Evolutionary conservation across 1,140 invertebrate genomes (phyloP), one percentile per base, ranked within the genome.

Genomic region (Drosophila ogumai): DNA sequence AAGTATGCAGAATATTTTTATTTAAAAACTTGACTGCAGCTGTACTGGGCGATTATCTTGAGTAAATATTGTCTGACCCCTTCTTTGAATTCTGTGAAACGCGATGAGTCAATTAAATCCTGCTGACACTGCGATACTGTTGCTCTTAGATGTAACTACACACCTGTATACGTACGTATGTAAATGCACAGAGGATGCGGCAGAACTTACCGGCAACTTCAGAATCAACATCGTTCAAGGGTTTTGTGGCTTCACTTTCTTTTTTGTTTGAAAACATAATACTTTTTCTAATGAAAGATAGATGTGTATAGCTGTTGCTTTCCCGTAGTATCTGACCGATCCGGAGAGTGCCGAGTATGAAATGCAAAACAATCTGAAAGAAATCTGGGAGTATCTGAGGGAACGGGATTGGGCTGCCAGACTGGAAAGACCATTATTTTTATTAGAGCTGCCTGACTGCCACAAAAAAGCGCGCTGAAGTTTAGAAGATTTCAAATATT

Each of bases 301-400:
- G 17, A 34, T 34, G 1, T 22, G 9, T 34, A 15, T 8, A 36
- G 6, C 0, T 54, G 2, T 9, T 9, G 17, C 12, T 36, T 9
- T 36, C 9, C 32, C 32, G 19, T 3, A 22, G 12, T 15, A 36
- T 13, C 32, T 36, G 8, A 36, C 36, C 50, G 13, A 36, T 15
- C 7, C 50, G 15, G 19, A 19, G 13, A 38, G 32, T 54, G 32
- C 13, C 4, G 38, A 38, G 8, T 22, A 3, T 0, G 13, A 3
- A 54, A 38, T 22, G 52, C 13, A 54, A 54, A 52, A 52, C 12
- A 36, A 54, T 36, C 32, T 38, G 19, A 38, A 36, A 38, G 6
- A 54, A 38, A 36, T 25, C 32, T 15, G 32, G 17, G 32, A 34
- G 52, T 54, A 54, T 22, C 52, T 54, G 52, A 7, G 5, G 50